These are phyloP conservation scores for Melanchra persicariae DNA, from an alignment of 2,888 invertebrate genomes.

Conservation along the genomic window DNA sequence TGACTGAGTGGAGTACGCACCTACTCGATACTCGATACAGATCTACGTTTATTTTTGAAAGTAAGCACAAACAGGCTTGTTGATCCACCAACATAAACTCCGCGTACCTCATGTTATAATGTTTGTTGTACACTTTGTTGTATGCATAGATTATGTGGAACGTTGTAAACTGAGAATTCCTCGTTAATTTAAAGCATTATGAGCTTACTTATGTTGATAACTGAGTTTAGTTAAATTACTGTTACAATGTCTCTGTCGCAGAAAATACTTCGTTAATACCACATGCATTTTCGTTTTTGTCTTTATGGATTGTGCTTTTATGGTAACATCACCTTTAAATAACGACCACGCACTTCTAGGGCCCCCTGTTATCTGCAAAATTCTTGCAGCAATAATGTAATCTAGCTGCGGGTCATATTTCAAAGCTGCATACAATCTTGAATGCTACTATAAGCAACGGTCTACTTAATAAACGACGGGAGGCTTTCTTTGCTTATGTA, in stretches of 20 bases:
- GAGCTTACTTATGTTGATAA: constrained; percentile 1
- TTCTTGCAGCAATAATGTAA: constrained; percentile 19
- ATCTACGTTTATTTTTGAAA: background rate
- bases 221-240: background rate
- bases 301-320: no score
- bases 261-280: background rate
- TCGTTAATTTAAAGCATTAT: background rate
- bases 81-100: constrained; percentile 7
- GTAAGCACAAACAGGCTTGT: constrained; percentile 16
- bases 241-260: background rate
- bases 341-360: no score
- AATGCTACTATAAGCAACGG: background rate
- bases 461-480: constrained; percentile 4
- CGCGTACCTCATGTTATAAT: background rate
- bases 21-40: constrained; percentile 12
- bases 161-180: background rate
- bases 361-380: background rate
- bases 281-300: no score
- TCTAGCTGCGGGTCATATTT: constrained; percentile 16
- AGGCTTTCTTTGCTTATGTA: background rate
- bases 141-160: background rate
- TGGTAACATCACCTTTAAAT: no score
- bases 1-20: constrained; percentile 8
- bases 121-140: no score
- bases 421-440: background rate